phyloP scores from a whole-genome alignment of 1,140 invertebrate species.

The Rhyzopertha dominica region DNA sequence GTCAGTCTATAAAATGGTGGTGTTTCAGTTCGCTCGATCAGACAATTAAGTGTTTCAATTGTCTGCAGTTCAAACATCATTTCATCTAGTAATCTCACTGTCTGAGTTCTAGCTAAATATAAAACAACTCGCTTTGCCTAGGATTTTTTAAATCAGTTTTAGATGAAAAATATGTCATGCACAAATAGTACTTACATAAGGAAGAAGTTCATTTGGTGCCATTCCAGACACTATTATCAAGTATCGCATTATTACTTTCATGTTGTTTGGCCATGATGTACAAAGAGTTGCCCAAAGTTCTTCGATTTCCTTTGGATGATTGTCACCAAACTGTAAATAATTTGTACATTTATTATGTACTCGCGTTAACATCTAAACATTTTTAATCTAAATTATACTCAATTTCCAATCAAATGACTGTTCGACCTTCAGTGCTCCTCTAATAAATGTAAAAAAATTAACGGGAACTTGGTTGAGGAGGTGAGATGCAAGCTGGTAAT shows the following conservation, averaged over 20 bases:
- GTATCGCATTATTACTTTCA: conserved; percentile 96
- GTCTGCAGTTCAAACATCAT: conserved; percentile 96
- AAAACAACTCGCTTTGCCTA: conserved; percentile 92
- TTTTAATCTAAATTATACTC: too few relatives aligned
- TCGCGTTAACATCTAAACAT: too few relatives aligned
- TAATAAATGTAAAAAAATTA: too few relatives aligned
- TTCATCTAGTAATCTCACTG: conserved; percentile 90
- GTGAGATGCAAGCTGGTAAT: too few relatives aligned
- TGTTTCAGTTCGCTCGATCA: conserved; percentile 94
- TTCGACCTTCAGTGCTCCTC: too few relatives aligned
- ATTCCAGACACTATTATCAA: conserved; percentile 94
- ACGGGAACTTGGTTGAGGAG: too few relatives aligned
- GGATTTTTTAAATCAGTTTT: conserved; percentile 16
- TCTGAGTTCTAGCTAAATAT: conserved; percentile 83
- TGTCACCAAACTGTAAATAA: conserved; percentile 93
- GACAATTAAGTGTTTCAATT: conserved; percentile 90
- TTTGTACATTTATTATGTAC: too few relatives aligned
- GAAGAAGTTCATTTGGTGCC: conserved; percentile 86
- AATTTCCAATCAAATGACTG: too few relatives aligned
- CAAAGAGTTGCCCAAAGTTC: conserved; percentile 94
- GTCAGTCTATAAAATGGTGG: conserved; percentile 95
- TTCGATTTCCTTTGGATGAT: conserved; percentile 92
- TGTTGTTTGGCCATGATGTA: conserved; percentile 93
- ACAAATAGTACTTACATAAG: conserved; percentile 64
- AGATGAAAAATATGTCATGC: background rate